phyloP scores from a whole-genome alignment of 2,888 invertebrate genomes.

The Griposia aprilina region DNA sequence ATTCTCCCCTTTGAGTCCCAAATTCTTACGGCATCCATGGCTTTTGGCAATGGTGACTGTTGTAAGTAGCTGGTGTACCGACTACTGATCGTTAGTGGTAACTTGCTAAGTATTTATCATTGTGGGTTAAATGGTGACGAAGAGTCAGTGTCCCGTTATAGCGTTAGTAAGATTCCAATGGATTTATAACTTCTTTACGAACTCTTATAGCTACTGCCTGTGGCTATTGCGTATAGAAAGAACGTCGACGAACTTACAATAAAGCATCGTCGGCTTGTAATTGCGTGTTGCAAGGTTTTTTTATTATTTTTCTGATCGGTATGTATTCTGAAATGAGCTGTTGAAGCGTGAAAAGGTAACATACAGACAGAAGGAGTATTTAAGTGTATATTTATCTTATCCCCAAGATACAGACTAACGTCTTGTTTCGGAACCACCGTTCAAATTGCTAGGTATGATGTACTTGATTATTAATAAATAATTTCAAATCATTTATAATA shows the following conservation, averaged over 20 bases:
- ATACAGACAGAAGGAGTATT: neutral
- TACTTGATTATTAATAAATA: no score
- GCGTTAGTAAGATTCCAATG: neutral
- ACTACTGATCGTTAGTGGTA: slow-evolving; percentile 65
- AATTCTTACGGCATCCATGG: slow-evolving; percentile 64
- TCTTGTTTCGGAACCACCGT: no score
- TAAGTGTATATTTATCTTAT: neutral
- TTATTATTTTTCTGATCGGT: no score
- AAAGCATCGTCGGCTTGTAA: neutral
- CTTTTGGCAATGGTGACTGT: slow-evolving; percentile 51
- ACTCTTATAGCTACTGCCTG: neutral
- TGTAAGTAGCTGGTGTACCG: neutral
- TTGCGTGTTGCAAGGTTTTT: neutral
- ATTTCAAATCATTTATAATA: no score
- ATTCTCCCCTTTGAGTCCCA: slow-evolving; percentile 67
- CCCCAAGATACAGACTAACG: no score
- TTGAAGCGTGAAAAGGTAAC: neutral
- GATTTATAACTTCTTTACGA: neutral
- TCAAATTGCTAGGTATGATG: no score
- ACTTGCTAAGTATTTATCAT: neutral
- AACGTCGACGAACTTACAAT: neutral
- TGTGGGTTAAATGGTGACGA: slow-evolving; percentile 25
- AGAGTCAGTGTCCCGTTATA: neutral
- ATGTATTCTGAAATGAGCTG: neutral
- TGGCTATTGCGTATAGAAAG: neutral